Evolutionary conservation across 2,113 vertebrate genomes (phyloP).

Genomic region (Nannobrachium achirus): DNA sequence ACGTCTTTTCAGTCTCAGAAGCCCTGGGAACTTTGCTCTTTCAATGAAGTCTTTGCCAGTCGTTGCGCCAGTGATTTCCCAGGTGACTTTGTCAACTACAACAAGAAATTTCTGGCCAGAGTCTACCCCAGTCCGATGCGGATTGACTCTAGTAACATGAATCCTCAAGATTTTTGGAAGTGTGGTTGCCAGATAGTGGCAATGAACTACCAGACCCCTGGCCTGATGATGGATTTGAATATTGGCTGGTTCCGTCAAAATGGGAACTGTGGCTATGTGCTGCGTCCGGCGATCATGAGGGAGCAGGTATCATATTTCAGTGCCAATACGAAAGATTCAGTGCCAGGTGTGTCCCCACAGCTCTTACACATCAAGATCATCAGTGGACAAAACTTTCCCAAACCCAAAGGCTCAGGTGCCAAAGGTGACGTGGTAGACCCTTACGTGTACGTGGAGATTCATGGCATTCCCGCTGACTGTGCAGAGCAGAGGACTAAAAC

Average conservation of each 20-base stretch:
- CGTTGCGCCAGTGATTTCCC: conserved; percentile 92
- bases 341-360: conserved; percentile 96
- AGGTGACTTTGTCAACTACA: conserved; percentile 97
- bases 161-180: conserved; percentile 99
- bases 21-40: conserved; percentile 97
- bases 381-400: conserved; percentile 96
- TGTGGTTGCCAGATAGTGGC: conserved; percentile 98
- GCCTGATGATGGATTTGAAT: conserved; percentile 98
- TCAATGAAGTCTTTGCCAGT: conserved; percentile 94
- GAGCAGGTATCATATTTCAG: conserved; percentile 98
- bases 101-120: conserved; percentile 93
- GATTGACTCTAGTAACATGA: conserved; percentile 99
- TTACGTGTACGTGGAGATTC: conserved; percentile 97
- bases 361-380: conserved; percentile 98
- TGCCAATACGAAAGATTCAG: conserved; percentile 96
- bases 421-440: conserved; percentile 98
- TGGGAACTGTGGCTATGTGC: conserved; percentile 94
- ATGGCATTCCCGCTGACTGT: conserved; percentile 96
- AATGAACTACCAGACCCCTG: conserved; percentile 98
- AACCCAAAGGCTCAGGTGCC: conserved; percentile 97
- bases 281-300: conserved; percentile 96
- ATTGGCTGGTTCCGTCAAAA: conserved; percentile 98
- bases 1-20: conserved; percentile 94
- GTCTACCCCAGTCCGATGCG: conserved; percentile 97
- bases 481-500: conserved; percentile 97